A percentile compares a stretch with the other conserved stretches of the same genome.
Conservation (phyloP, 2,113 vertebrate species). For the Corythornis cristatus region DNA sequence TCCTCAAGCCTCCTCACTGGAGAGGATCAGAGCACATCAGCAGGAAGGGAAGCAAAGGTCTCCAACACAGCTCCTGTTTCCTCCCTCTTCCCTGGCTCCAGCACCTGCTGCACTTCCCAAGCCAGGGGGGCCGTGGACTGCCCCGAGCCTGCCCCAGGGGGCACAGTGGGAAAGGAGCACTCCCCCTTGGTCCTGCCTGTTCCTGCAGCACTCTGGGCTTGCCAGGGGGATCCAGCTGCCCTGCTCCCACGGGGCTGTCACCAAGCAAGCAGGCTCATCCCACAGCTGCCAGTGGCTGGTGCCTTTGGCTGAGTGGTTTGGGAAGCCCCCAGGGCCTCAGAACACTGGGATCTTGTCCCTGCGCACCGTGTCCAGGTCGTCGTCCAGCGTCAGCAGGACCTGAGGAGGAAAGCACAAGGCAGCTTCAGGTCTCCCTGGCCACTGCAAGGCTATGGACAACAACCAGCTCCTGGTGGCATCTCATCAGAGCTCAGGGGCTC, state of each 20-base stretch:
- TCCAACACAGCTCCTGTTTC: not conserved
- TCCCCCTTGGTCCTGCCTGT: not conserved
- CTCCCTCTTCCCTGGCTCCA: not conserved
- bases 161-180: not conserved
- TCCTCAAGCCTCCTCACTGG: not conserved
- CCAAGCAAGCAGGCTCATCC: not conserved
- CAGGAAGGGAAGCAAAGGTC: not conserved
- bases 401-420: conserved; percentile 9
- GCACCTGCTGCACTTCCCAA: not conserved
- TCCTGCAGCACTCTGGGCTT: not conserved
- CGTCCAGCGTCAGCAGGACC: conserved; percentile 83
- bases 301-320: not conserved
- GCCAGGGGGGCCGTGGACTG: not conserved
- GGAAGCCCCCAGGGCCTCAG: conserved; percentile 36
- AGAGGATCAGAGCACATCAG: not conserved
- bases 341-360: conserved; percentile 84
- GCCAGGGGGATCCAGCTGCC: not conserved
- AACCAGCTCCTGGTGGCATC: not conserved
- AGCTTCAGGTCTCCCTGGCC: not conserved
- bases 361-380: conserved; percentile 79
- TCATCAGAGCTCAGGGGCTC: not conserved
- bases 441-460: not conserved
- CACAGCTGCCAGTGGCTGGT: not conserved
- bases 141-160: not conserved
- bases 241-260: not conserved